Evolutionary conservation across 1,140 invertebrate genomes (phyloP).

Genomic region (Drosophila novamexicana): DNA sequence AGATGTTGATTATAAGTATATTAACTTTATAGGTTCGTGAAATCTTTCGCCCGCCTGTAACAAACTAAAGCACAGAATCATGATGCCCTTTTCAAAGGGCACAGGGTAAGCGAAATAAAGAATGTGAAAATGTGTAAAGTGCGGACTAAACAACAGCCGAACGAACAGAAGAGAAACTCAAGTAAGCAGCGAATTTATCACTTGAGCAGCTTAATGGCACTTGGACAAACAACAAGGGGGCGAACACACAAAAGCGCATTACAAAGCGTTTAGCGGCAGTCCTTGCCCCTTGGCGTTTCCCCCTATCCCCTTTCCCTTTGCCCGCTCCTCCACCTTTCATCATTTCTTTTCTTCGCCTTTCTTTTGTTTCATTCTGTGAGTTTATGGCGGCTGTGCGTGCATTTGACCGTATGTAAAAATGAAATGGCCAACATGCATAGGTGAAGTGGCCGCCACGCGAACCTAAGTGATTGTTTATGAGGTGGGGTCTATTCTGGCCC

Average conservation of each 20-base stretch:
- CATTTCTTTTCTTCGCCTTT: slow-evolving; percentile 7
- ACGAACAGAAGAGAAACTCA: slow-evolving; percentile 36
- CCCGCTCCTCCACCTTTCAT: too few species aligned
- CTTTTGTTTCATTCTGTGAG: slow-evolving; percentile 18
- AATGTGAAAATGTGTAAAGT: slow-evolving; percentile 22
- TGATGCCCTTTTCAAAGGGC: not conserved
- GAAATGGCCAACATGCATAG: slow-evolving; percentile 27
- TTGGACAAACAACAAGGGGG: slow-evolving; percentile 51
- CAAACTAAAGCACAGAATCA: not conserved
- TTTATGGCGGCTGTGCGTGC: slow-evolving; percentile 50
- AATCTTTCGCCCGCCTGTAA: too few species aligned
- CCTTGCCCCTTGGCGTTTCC: slow-evolving; percentile 25
- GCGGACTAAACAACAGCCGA: slow-evolving; percentile 8
- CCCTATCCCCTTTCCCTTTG: not conserved
- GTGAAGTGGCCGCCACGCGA: slow-evolving; percentile 14
- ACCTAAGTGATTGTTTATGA: slow-evolving; percentile 60
- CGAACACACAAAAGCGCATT: slow-evolving; percentile 73
- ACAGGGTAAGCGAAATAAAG: not conserved
- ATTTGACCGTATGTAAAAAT: slow-evolving; percentile 37
- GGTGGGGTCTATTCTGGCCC: not conserved
- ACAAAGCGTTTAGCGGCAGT: slow-evolving; percentile 72
- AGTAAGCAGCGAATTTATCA: slow-evolving; percentile 75
- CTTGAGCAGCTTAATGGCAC: slow-evolving; percentile 79
- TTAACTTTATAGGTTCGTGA: too few species aligned
- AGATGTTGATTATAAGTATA: too few species aligned